These are phyloP conservation scores for Phocoena phocoena DNA, from an alignment of 2,113 vertebrate genomes.

Conservation along the genomic window DNA sequence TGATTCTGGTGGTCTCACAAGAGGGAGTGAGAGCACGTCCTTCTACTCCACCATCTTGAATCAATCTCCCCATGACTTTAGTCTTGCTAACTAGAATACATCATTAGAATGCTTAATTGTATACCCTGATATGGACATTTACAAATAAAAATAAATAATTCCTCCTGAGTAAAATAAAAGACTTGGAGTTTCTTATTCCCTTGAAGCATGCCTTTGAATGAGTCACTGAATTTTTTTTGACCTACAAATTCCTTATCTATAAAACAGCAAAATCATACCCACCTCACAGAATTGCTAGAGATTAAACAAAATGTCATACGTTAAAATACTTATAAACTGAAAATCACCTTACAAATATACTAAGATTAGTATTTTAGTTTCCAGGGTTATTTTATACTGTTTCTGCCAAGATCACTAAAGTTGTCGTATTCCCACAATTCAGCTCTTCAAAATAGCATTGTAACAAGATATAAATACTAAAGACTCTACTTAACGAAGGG, in stretches of 20 bases:
- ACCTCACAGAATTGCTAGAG: neutral
- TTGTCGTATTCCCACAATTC: neutral
- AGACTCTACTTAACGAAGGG: neutral
- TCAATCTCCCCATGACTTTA: no score
- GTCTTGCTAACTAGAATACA: neutral
- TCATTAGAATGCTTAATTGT: neutral
- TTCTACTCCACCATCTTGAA: no score
- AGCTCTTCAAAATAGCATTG: neutral
- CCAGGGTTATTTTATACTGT: neutral
- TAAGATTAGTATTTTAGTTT: neutral
- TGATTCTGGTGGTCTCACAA: no score
- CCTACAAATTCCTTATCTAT: neutral
- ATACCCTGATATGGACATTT: neutral
- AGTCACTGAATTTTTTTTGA: neutral
- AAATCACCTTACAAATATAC: neutral
- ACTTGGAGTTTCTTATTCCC: neutral
- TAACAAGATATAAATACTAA: neutral
- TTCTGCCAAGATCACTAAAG: neutral
- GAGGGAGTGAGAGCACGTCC: no score
- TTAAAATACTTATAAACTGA: neutral
- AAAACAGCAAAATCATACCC: neutral
- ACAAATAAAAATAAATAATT: constrained; percentile 6
- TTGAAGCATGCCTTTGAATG: neutral
- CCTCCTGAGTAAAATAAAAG: neutral
- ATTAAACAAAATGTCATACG: neutral